phyloP scores from a whole-genome alignment of 2,888 invertebrate species.

The Netelia inedita region DNA sequence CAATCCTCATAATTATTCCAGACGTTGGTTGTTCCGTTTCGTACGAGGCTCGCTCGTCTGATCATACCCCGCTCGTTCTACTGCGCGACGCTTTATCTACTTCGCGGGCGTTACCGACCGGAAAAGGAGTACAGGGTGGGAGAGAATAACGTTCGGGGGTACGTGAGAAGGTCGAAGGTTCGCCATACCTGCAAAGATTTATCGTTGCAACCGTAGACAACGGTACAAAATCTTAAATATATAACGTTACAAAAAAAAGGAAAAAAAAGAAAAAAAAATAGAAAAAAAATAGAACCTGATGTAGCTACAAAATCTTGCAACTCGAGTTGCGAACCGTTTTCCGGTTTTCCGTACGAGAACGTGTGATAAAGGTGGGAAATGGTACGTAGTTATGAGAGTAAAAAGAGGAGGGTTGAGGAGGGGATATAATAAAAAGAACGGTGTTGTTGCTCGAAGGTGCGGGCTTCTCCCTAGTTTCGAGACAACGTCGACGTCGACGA shows the following conservation, averaged over 20 bases:
- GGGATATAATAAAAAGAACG: constrained; percentile 45
- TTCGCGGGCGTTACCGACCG: background rate
- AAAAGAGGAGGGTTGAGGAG: background rate
- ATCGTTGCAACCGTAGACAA: constrained; percentile 4
- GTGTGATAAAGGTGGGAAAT: constrained; percentile 34
- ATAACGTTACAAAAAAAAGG: background rate
- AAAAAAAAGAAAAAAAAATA: constrained; percentile 1
- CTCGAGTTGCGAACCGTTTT: constrained; percentile 73
- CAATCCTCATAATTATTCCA: background rate
- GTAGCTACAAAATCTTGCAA: constrained; percentile 8
- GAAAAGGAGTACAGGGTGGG: background rate
- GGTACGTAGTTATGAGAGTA: background rate
- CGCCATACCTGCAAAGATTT: constrained; percentile 4
- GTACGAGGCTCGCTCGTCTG: background rate
- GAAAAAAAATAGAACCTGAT: background rate
- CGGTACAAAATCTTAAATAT: constrained; percentile 7
- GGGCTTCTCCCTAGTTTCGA: background rate
- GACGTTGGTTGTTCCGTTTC: background rate
- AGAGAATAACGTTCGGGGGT: background rate
- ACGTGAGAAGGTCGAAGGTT: background rate
- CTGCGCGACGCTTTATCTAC: background rate
- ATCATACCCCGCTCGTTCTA: background rate
- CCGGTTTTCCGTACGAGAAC: constrained; percentile 79
- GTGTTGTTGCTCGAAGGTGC: constrained; percentile 51
- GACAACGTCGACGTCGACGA: constrained; percentile 16